Base-by-base conservation (phyloP, 2,888 invertebrate genomes). In the Drosophila maculinotata region DNA sequence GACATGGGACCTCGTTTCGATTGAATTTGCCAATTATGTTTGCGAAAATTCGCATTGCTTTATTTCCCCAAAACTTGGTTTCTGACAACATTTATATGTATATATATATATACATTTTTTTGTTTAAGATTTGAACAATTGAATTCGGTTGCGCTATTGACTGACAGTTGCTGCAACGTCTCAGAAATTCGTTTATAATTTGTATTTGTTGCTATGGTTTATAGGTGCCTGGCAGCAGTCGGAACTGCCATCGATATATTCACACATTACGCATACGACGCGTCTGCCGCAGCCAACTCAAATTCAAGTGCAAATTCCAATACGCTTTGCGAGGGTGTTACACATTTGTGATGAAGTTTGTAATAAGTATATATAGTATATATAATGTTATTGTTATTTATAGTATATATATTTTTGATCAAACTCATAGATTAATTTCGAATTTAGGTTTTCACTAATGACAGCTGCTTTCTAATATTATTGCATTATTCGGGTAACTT, bases 201-300 rank as follows among this genome's bases (percentile, higher is more conserved):
- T 15, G 2, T 3, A 10, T 15, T 3, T 1, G 7, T n/a, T 44
- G 1, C 35, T 8, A 2, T 28, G 17, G 12, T 25, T 31, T 52
- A 38, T 28, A 14, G 14, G 14, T 20, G 9, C 15, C 3, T 9
- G 35, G 14, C 3, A 12, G 12, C 14, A 12, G 23, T 8, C 30
- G 3, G 6, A 10, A 14, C 9, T n/a, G 26, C 5, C 26, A 14
- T 12, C 6, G 17, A 12, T 14, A 10, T 42, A 25, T 57, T 42
- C 3, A 15, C 14, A 33, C 7, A 45, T 69, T 69, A 48, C 45
- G 45, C 17, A 65, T 65, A 42, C 65, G 51, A 14, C 15, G 30
- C n/a, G 52, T 31, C 0, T 28, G 54, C 28, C 26, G 15, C 14
- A 38, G 3, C 5, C 7, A n/a, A 8, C n/a, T n/a, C 9, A 25